These are phyloP conservation scores for Harpalus rufipes DNA, from an alignment of 2,888 invertebrate genomes.

Conservation along the genomic window DNA sequence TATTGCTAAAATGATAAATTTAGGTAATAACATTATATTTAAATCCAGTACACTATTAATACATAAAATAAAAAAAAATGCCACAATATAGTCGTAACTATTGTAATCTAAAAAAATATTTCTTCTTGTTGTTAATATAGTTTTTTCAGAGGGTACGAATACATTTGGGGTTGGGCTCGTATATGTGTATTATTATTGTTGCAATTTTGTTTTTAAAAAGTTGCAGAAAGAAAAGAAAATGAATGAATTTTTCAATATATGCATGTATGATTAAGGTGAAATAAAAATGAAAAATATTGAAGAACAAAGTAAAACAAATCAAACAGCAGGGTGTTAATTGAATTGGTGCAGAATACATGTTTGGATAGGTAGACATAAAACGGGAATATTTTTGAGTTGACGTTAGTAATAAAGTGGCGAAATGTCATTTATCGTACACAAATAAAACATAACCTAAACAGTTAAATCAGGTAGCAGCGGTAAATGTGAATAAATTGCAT, in stretches of 20 bases:
- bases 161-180: too few relatives aligned
- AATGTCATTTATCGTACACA: constrained; percentile 46
- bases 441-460: constrained; percentile 58
- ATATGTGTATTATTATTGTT: too few relatives aligned
- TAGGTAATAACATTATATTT: too few relatives aligned
- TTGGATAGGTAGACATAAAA: constrained; percentile 33
- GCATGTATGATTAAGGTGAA: neutral
- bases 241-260: neutral
- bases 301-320: neutral
- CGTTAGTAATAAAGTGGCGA: constrained; percentile 35
- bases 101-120: too few relatives aligned
- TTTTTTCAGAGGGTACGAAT: too few relatives aligned
- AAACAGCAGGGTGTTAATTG: constrained; percentile 13
- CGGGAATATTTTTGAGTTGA: constrained; percentile 34
- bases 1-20: too few relatives aligned
- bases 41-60: too few relatives aligned
- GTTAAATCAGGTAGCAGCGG: constrained; percentile 57
- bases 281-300: neutral
- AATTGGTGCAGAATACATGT: constrained; percentile 21
- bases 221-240: neutral
- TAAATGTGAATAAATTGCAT: constrained; percentile 58
- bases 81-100: too few relatives aligned
- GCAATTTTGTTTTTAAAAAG: neutral
- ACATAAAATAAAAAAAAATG: too few relatives aligned
- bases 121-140: too few relatives aligned